Base-by-base conservation (phyloP, 2,113 vertebrate genomes). In the Dermatemys mawii region DNA sequence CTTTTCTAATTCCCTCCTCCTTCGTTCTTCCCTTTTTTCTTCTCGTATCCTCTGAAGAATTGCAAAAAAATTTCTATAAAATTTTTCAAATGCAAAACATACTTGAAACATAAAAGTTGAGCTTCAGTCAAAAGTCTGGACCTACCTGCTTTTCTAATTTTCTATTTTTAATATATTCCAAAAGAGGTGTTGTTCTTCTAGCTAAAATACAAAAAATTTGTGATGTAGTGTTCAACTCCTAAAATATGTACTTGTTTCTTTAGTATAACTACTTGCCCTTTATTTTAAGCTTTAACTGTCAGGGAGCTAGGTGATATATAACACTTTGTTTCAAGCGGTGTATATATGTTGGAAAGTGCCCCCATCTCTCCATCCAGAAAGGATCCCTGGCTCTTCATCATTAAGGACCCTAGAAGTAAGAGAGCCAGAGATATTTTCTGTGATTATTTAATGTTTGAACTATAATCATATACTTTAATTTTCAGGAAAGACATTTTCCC, bases 81-180 rank as follows among this genome's bases (percentile, higher is more conserved):
- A 83, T 60, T 83, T 84, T 91, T 55, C 94, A 92, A 80, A 0
- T 0, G 86, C 89, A 86, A 92, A 38, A 24, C 91, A 92, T 1
- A 86, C 54, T 11, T 88, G 90, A 89, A 93, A 94, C 88, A 91
- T 94, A 93, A 97, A 94, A 76, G 76, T 83, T 86, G 60, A 90
- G 94, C 89, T 96, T 91, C 90, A 93, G 86, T 92, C 76, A 91
- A 97, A 97, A 96, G 81, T 89, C 87, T 92, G 94, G 88, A 97
- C 98, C 97, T 97, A 99, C 99, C 99, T 99, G 99, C 98, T 99
- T 99, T 97, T 99, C 99, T 96, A 99, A 98, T 98, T 99, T 99
- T 98, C 99, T 99, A 93, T 99, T 99, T 98, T 99, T 99, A 97
- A 99, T 99, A 97, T 99, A 99, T 97, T 99, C 99, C 98, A 99